Evolutionary conservation across 2,888 invertebrate genomes (phyloP).

Genomic region (Seira ritae): DNA sequence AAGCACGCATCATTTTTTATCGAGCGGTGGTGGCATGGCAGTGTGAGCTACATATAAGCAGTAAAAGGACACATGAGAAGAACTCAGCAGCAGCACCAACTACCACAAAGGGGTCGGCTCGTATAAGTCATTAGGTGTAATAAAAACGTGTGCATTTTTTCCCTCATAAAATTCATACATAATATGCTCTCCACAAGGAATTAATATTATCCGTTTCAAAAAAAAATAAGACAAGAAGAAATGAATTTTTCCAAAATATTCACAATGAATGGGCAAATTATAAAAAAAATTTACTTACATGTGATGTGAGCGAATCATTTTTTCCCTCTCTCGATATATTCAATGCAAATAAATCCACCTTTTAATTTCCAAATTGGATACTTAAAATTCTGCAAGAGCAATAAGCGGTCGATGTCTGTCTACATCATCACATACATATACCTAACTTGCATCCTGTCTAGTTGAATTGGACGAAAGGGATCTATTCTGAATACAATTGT

Average conservation of each 20-base stretch:
- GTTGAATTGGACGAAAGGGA: neutral
- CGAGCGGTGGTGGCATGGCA: too few species aligned
- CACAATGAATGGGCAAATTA: neutral
- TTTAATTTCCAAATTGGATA: neutral
- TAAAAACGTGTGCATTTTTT: neutral
- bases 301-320: too few species aligned
- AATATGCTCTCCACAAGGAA: neutral
- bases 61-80: neutral
- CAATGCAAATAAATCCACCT: neutral
- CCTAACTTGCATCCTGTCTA: neutral
- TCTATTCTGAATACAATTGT: neutral
- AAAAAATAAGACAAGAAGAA: too few species aligned
- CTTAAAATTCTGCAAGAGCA: constrained; percentile 9
- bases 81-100: neutral
- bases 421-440: neutral
- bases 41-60: neutral
- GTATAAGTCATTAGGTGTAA: neutral
- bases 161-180: neutral
- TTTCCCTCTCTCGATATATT: too few species aligned
- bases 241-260: neutral
- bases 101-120: neutral
- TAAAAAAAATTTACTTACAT: neutral
- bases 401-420: neutral
- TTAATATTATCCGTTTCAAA: neutral
- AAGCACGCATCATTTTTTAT: neutral